Evolutionary conservation across 2,113 vertebrate genomes (phyloP).

Genomic region (Tachysurus vachellii): DNA sequence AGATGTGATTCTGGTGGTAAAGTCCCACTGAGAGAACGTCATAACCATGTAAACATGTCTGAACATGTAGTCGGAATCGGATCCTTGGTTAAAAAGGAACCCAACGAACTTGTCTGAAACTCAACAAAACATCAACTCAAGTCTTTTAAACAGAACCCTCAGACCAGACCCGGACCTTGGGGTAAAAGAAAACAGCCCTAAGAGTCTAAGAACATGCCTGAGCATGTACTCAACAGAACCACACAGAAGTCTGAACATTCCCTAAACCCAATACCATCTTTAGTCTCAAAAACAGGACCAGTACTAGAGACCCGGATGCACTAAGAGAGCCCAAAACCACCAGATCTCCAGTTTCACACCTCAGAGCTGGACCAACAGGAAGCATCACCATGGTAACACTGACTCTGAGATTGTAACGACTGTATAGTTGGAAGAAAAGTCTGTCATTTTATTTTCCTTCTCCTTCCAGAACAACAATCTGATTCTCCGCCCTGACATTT

Average conservation of each 20-base stretch:
- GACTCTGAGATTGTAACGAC: neutral
- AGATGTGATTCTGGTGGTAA: neutral
- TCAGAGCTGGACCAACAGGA: neutral
- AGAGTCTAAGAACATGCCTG: too few relatives aligned
- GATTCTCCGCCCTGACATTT: conserved; percentile 30
- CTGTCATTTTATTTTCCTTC: neutral
- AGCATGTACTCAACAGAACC: too few relatives aligned
- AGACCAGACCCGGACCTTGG: too few relatives aligned
- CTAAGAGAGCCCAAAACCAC: neutral
- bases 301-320: neutral
- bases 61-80: neutral
- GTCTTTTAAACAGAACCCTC: neutral
- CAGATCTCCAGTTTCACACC: neutral
- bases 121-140: neutral
- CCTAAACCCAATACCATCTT: neutral
- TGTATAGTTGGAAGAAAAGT: neutral
- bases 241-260: neutral
- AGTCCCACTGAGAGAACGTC: neutral
- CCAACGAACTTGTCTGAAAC: neutral
- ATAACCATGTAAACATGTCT: neutral
- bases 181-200: too few relatives aligned
- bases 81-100: neutral
- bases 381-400: neutral
- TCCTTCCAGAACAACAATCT: neutral
- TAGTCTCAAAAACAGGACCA: neutral